Evolutionary conservation across 2,888 invertebrate genomes (phyloP).

Genomic region (Caenorhabditis doughertyi): DNA sequence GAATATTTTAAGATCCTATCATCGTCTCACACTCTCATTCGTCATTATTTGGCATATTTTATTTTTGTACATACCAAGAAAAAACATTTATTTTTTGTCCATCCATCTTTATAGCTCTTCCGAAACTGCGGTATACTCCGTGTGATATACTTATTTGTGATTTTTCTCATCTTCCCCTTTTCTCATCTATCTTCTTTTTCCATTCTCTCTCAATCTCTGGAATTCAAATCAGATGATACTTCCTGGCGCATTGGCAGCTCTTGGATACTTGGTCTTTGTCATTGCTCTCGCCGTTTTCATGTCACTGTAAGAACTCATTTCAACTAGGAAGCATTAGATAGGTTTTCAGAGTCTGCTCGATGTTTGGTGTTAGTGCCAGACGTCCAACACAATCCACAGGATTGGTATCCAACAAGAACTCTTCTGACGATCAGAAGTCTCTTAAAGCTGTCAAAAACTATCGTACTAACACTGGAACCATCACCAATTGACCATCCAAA

Average conservation of each 20-base stretch:
- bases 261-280: slow-evolving; percentile 8
- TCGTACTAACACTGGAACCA: too few species aligned
- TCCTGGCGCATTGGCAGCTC: slow-evolving; percentile 24
- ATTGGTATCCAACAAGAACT: too few species aligned
- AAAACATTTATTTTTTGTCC: background rate
- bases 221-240: slow-evolving; percentile 18
- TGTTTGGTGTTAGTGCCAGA: background rate
- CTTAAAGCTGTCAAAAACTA: too few species aligned
- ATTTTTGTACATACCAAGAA: background rate
- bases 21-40: background rate
- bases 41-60: background rate
- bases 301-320: background rate
- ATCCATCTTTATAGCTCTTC: background rate
- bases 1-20: background rate
- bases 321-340: too few species aligned
- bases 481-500: too few species aligned
- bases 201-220: too few species aligned
- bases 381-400: background rate
- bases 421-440: background rate
- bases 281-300: slow-evolving; percentile 7
- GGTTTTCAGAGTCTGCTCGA: slow-evolving; percentile 1
- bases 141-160: background rate
- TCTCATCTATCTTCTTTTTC: too few species aligned
- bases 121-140: background rate
- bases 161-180: background rate